A percentile compares a stretch with the other conserved stretches of the same genome.
Evolutionary conservation across 2,113 vertebrate species (phyloP).

Genomic region (Orycteropus afer): DNA sequence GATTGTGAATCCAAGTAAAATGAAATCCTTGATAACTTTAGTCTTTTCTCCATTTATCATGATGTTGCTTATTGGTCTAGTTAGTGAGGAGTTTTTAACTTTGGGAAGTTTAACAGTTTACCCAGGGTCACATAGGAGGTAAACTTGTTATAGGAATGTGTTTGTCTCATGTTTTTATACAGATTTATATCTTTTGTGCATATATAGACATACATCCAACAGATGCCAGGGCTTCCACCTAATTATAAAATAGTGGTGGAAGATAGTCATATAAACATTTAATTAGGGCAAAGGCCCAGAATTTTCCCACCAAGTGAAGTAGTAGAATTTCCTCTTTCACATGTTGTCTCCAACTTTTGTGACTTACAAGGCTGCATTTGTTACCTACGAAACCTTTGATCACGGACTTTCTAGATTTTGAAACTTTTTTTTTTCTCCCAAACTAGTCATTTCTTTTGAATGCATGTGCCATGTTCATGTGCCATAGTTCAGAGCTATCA

Average conservation of each 20-base stretch:
- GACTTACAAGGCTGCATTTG: not conserved
- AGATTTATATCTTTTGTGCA: not conserved
- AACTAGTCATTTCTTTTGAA: slow-evolving; percentile 31
- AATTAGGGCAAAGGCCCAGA: not conserved
- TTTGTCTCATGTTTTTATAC: not conserved
- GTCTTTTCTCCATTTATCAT: too few relatives aligned
- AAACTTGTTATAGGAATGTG: not conserved
- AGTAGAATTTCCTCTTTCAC: slow-evolving; percentile 40
- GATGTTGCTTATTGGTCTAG: too few relatives aligned
- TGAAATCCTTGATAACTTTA: too few relatives aligned
- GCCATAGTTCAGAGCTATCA: not conserved
- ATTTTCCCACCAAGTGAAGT: not conserved
- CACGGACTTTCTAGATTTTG: not conserved
- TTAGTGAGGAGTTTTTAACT: too few relatives aligned
- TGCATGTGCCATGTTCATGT: not conserved
- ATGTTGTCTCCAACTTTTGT: not conserved
- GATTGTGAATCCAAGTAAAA: too few relatives aligned
- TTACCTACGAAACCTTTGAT: not conserved
- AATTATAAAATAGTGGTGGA: not conserved
- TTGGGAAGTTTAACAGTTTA: not conserved
- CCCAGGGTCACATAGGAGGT: not conserved
- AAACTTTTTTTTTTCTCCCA: slow-evolving; percentile 24
- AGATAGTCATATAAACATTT: not conserved
- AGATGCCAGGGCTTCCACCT: not conserved
- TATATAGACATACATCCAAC: not conserved